Evolutionary conservation across 2,888 invertebrate species (phyloP).

Genomic region (Volucella zonaria): DNA sequence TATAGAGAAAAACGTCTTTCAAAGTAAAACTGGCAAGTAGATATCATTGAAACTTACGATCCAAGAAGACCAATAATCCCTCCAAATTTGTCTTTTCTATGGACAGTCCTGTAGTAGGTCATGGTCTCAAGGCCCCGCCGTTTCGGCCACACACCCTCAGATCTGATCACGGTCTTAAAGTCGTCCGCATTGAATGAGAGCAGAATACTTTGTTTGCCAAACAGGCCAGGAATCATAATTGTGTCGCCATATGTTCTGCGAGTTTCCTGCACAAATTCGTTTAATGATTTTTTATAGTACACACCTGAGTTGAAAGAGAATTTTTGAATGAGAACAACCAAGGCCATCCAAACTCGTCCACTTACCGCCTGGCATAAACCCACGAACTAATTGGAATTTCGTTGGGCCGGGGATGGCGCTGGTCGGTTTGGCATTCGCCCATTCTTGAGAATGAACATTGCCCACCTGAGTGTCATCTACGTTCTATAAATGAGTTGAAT

Average conservation of each 20-base stretch:
- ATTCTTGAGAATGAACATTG: not conserved
- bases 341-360: not conserved
- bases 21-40: not conserved
- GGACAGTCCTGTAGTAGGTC: constrained; percentile 80
- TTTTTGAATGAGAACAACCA: not conserved
- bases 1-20: constrained; percentile 72
- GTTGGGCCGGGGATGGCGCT: constrained; percentile 67
- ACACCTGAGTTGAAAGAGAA: not conserved
- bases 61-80: constrained; percentile 74
- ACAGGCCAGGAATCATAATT: constrained; percentile 80
- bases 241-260: constrained; percentile 80
- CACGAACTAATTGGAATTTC: constrained; percentile 44
- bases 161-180: constrained; percentile 82
- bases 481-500: not conserved
- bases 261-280: constrained; percentile 70
- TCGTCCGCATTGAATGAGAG: constrained; percentile 83
- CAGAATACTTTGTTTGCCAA: constrained; percentile 78
- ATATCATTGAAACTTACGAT: constrained; percentile 60
- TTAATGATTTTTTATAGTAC: constrained; percentile 64
- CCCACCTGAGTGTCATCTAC: not conserved
- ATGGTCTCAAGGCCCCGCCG: constrained; percentile 81
- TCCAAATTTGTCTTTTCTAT: constrained; percentile 74
- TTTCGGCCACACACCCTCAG: constrained; percentile 83
- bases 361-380: constrained; percentile 75
- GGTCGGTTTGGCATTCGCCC: constrained; percentile 51